phyloP scores from a whole-genome alignment of 2,888 invertebrate genomes.

The Oligia fasciuncula region DNA sequence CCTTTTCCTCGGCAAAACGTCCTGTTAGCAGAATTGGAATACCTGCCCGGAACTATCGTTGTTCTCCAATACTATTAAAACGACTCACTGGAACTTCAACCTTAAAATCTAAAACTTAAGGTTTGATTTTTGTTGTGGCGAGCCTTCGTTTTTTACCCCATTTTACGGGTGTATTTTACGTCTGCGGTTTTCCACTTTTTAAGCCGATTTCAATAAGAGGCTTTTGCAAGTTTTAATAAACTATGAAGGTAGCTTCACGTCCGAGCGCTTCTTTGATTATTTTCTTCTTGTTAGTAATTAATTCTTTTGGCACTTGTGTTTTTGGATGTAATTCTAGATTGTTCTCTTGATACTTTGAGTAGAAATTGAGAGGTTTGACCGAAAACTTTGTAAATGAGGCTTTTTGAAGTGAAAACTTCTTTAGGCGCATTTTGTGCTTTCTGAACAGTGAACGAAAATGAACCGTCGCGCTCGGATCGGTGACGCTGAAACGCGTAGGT shows the following conservation, averaged over 20 bases:
- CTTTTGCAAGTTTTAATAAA: slow-evolving; percentile 73
- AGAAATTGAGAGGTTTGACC: slow-evolving; percentile 4
- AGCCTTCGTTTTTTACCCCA: slow-evolving; percentile 50
- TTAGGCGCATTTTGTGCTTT: background rate
- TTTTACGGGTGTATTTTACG: slow-evolving; percentile 57
- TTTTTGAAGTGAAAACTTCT: background rate
- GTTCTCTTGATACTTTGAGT: slow-evolving; percentile 27
- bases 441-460: background rate
- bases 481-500: too few species aligned
- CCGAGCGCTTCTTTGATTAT: slow-evolving; percentile 53
- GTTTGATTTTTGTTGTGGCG: slow-evolving; percentile 12
- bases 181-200: slow-evolving; percentile 67
- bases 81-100: slow-evolving; percentile 3
- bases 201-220: slow-evolving; percentile 72
- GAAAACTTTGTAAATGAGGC: background rate
- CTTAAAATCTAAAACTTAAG: fast-evolving
- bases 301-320: slow-evolving; percentile 26
- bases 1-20: slow-evolving; percentile 53
- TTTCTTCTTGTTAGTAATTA: slow-evolving; percentile 42
- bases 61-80: slow-evolving; percentile 49
- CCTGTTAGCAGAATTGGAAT: slow-evolving; percentile 61
- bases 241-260: slow-evolving; percentile 50
- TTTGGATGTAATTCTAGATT: slow-evolving; percentile 19
- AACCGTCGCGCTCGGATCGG: background rate
- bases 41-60: slow-evolving; percentile 39